Percentiles rank a stretch among this genome's conserved stretches.
Evolutionary conservation across 2,888 invertebrate genomes (phyloP).

Genomic region (Callinectes sapidus): DNA sequence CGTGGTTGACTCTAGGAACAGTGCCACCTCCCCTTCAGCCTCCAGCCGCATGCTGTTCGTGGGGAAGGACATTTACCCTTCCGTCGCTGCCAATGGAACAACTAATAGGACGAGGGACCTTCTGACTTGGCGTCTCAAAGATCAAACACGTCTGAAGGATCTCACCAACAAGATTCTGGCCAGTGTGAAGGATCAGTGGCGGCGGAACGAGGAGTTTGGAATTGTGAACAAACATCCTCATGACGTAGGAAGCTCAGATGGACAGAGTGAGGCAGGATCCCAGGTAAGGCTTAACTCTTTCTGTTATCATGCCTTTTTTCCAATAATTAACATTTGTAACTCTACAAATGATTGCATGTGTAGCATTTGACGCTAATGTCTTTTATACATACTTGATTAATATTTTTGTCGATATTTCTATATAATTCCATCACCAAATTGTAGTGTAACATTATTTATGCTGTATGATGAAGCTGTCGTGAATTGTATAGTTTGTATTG

Average conservation of each 20-base stretch:
- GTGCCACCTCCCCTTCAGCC: constrained; percentile 12
- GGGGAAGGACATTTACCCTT: not conserved
- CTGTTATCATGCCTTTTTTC: not conserved
- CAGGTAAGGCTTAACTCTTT: constrained; percentile 15
- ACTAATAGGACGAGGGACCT: constrained; percentile 36
- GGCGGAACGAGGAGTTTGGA: constrained; percentile 18
- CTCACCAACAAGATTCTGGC: constrained; percentile 56
- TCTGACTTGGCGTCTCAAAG: constrained; percentile 59
- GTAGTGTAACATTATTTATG: not conserved
- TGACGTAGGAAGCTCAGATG: not conserved
- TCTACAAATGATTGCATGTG: not conserved
- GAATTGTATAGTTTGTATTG: constrained; percentile 5
- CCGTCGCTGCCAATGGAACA: not conserved
- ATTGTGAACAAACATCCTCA: not conserved
- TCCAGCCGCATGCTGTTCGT: constrained; percentile 42
- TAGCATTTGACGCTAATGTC: too few relatives aligned
- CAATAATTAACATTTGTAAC: not conserved
- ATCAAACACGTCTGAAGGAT: constrained; percentile 49
- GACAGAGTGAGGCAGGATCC: constrained; percentile 51
- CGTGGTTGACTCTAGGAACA: not conserved
- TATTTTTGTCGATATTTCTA: too few relatives aligned
- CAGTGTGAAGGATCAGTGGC: constrained; percentile 28
- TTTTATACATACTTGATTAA: too few relatives aligned
- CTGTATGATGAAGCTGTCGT: not conserved
- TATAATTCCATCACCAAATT: too few relatives aligned